Base-by-base conservation (phyloP, 2,797 vertebrate genomes). In the Otus scops region DNA sequence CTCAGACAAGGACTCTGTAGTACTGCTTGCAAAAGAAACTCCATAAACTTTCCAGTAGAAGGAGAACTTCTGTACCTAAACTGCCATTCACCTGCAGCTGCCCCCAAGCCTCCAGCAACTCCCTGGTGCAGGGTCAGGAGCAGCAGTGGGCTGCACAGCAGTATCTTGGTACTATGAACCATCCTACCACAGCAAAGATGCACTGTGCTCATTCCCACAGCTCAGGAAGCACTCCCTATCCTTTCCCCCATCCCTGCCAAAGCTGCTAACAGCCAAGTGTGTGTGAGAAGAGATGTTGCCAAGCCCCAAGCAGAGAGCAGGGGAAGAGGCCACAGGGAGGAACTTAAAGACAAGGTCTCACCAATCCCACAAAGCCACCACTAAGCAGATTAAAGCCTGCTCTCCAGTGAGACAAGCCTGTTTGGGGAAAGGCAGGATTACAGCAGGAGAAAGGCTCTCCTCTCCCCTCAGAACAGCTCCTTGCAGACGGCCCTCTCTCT, bases 161-260 rank as follows among this genome's bases (percentile, higher is more conserved):
- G 0, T 2, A 57, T 7, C 61, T 13, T 7, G 14, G 53, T 22
- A 2, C 3, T 3, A 13, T 8, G 16, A 30, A 17, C 32, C 1
- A 1, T 30, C 48, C 22, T 8, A 11, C 8, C 17, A 4, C 47
- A 7, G 64, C 3, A 3, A 36, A 22, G 50, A 38, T 18, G 26
- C 64, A 39, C 7, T 10, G 7, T 2, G 2, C 67, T 54, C 53
- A 3, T 11, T n/a, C 51, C 34, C 34, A 1, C 2, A 1, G 41
- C 28, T 22, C 22, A 16, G 9, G 74, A 7, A 68, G 85, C 36
- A 9, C 60, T 87, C 50, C 71, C 64, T 17, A 3, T 24, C 47
- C 26, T 18, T 6, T 24, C 18, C 61, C 63, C 22, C 7, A 0
- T 7, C 6, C 50, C 63, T 11, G 61, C 54, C 27, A 14, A 32